A percentile compares a stretch with the other conserved stretches of the same genome.
Evolutionary conservation across 2,113 vertebrate genomes (phyloP).

Genomic region (Patagioenas fasciata): DNA sequence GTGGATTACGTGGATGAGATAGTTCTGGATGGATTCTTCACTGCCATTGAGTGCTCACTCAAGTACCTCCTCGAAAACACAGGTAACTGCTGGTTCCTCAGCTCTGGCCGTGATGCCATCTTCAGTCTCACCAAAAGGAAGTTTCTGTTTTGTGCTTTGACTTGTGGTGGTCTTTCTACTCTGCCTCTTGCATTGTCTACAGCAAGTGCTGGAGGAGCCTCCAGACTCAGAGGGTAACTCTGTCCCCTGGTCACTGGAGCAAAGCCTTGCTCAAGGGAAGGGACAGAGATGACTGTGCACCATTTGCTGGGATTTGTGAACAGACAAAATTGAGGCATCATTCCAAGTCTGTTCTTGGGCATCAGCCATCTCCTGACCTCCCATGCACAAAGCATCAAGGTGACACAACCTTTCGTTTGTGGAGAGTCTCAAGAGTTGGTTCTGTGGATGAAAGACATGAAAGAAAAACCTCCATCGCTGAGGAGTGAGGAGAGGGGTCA

Average conservation of each 20-base stretch:
- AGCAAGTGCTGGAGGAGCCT: not conserved
- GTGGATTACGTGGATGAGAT: constrained; percentile 88
- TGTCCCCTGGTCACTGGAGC: not conserved
- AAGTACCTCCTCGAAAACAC: constrained; percentile 90
- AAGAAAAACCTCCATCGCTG: not conserved
- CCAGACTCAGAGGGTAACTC: not conserved
- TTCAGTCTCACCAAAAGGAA: not conserved
- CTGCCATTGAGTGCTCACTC: constrained; percentile 85
- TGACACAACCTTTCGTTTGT: not conserved
- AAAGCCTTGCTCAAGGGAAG: not conserved
- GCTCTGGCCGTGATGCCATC: not conserved
- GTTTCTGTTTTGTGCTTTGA: not conserved
- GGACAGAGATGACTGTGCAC: not conserved
- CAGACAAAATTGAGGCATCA: not conserved
- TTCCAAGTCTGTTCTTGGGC: not conserved
- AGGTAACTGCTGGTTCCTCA: constrained; percentile 68
- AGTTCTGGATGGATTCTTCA: constrained; percentile 88
- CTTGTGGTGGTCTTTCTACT: not conserved
- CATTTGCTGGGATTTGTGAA: not conserved
- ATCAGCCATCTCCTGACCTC: not conserved
- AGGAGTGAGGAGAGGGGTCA: not conserved
- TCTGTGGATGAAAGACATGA: not conserved
- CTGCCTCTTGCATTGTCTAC: not conserved
- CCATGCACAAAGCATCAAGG: not conserved
- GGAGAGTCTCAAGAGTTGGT: not conserved